Evolutionary conservation across 2,888 invertebrate genomes (phyloP).

Genomic region (Eueremaeus valkanovi): DNA sequence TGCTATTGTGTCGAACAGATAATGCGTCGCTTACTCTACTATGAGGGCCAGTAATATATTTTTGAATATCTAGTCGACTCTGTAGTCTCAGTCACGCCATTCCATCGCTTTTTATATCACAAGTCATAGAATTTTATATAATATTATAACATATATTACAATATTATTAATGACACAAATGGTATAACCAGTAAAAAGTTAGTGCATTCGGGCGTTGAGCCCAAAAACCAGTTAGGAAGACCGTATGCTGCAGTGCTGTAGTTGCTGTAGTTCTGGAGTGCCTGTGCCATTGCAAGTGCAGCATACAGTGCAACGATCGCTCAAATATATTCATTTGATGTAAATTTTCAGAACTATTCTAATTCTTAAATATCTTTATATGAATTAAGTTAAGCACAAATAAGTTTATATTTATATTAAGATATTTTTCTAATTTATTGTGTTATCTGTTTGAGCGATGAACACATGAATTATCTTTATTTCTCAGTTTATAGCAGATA

Average conservation of each 20-base stretch:
- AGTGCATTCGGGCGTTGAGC: constrained; percentile 11
- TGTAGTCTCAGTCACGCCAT: background rate
- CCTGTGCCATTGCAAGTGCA: too few species aligned
- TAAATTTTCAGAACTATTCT: background rate
- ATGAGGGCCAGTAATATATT: too few species aligned
- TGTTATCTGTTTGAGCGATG: background rate
- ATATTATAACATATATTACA: background rate
- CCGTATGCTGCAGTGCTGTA: background rate
- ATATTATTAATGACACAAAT: constrained; percentile 23
- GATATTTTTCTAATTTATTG: background rate
- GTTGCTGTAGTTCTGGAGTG: too few species aligned
- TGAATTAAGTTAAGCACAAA: background rate
- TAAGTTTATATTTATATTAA: background rate
- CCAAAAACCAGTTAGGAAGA: constrained; percentile 3
- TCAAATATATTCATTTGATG: background rate
- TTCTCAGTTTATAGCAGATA: background rate
- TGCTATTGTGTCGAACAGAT: constrained; percentile 2
- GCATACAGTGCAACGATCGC: constrained; percentile 20
- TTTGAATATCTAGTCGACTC: too few species aligned
- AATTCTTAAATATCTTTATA: background rate
- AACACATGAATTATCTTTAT: background rate
- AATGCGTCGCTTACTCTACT: background rate
- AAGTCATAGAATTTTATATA: background rate
- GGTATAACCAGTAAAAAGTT: constrained; percentile 9
- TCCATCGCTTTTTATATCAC: background rate